These are phyloP conservation scores for Noctilio leporinus DNA, from an alignment of 2,113 vertebrate genomes.

Conservation along the genomic window DNA sequence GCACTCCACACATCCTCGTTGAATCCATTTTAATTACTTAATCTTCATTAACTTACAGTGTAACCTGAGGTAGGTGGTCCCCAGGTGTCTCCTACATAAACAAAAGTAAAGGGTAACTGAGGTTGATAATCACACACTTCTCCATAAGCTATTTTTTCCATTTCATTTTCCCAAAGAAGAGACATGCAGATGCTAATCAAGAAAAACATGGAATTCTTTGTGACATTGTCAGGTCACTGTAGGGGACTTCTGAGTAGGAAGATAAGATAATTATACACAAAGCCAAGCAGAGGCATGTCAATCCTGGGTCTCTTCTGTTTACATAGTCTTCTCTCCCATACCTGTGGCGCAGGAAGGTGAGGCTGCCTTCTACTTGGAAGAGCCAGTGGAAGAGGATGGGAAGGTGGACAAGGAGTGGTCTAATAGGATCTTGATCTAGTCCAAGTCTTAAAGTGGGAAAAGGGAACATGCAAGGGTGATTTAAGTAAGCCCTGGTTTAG, in stretches of 20 bases:
- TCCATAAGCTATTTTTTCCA: not conserved
- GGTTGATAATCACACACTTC: not conserved
- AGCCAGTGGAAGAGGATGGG: not conserved
- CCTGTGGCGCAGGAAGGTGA: not conserved
- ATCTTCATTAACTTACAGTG: not conserved
- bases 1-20: not conserved
- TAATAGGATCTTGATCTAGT: not conserved
- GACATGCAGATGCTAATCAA: not conserved
- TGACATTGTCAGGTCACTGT: not conserved
- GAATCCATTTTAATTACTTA: not conserved
- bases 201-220: not conserved
- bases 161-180: not conserved
- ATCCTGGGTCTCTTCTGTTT: not conserved
- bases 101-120: not conserved
- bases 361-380: not conserved
- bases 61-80: not conserved
- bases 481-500: constrained; percentile 19
- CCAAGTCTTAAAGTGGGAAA: not conserved
- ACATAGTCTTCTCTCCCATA: not conserved
- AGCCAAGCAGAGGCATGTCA: not conserved
- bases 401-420: not conserved
- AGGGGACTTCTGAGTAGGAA: not conserved
- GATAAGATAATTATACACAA: not conserved
- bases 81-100: not conserved
- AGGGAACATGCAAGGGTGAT: not conserved